phyloP scores from a whole-genome alignment of 1,140 invertebrate species.

The Drosophila chauvacae region DNA sequence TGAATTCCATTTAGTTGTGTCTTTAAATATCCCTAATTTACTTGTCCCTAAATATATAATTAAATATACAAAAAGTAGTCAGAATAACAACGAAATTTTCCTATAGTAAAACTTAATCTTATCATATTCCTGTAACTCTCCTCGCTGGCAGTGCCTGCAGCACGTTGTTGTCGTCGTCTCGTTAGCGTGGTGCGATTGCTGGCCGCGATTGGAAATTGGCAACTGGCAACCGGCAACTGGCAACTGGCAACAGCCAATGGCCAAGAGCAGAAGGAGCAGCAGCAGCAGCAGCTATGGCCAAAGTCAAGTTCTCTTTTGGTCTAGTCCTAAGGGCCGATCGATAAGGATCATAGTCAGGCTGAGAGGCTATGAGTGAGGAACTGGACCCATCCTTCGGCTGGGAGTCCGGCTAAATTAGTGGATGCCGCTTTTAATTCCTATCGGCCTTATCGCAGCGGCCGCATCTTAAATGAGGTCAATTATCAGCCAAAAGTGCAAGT shows the following conservation, averaged over 20 bases:
- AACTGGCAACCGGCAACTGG: slow-evolving; percentile 59
- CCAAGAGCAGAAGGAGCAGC: slow-evolving; percentile 48
- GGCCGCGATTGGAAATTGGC: slow-evolving; percentile 77
- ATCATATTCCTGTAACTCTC: slow-evolving; percentile 30
- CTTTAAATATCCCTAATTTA: too few species aligned
- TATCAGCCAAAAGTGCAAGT: slow-evolving; percentile 80
- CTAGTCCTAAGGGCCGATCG: slow-evolving; percentile 78
- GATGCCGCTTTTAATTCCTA: slow-evolving; percentile 82
- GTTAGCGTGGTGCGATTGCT: slow-evolving; percentile 78
- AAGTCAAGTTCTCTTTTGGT: slow-evolving; percentile 61
- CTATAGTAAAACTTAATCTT: not conserved
- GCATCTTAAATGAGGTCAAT: slow-evolving; percentile 82
- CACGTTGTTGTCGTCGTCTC: slow-evolving; percentile 78
- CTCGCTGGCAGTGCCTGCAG: slow-evolving; percentile 68
- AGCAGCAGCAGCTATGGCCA: slow-evolving; percentile 26
- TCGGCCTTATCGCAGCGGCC: slow-evolving; percentile 63
- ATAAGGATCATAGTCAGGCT: slow-evolving; percentile 71
- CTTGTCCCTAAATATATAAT: not conserved
- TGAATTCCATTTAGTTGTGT: too few species aligned
- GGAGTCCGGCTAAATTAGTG: slow-evolving; percentile 71
- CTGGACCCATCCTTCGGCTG: slow-evolving; percentile 20
- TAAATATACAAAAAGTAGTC: not conserved
- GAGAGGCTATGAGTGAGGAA: slow-evolving; percentile 18
- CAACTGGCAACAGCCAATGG: slow-evolving; percentile 40
- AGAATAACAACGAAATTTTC: not conserved